These are phyloP conservation scores for Pollicipes pollicipes DNA, from an alignment of 1,140 invertebrate species.

Conservation along the genomic window DNA sequence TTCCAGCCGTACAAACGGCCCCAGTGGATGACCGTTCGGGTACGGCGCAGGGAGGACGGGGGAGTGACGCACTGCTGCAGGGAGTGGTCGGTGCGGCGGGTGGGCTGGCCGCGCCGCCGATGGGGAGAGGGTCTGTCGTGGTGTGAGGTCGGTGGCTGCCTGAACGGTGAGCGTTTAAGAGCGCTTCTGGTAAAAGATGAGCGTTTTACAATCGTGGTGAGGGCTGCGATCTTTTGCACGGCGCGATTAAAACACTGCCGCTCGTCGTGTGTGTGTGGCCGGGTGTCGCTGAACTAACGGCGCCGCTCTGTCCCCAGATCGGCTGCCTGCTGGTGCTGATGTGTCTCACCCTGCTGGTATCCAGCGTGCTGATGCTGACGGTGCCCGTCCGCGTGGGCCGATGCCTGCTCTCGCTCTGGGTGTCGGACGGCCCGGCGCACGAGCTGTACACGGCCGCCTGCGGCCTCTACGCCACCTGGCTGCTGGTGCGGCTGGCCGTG, in stretches of 20 bases:
- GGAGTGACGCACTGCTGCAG: too few relatives aligned
- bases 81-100: too few relatives aligned
- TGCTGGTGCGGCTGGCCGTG: slow-evolving; percentile 53
- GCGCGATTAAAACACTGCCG: too few relatives aligned
- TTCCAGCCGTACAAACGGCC: slow-evolving; percentile 79
- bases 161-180: too few relatives aligned
- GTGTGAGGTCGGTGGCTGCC: too few relatives aligned
- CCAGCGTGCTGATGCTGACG: slow-evolving; percentile 62
- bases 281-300: too few relatives aligned
- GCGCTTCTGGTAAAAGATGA: too few relatives aligned
- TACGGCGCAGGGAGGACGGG: slow-evolving; percentile 25
- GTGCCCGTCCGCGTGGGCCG: slow-evolving; percentile 80
- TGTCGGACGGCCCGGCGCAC: slow-evolving; percentile 42
- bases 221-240: too few relatives aligned
- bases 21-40: slow-evolving; percentile 56
- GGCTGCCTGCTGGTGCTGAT: slow-evolving; percentile 57
- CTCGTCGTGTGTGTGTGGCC: too few relatives aligned
- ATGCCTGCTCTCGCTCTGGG: slow-evolving; percentile 45
- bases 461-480: slow-evolving; percentile 86
- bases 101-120: too few relatives aligned
- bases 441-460: slow-evolving; percentile 90
- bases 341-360: slow-evolving; percentile 62
- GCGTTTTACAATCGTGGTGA: too few relatives aligned
- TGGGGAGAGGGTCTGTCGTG: too few relatives aligned
- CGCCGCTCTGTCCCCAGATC: slow-evolving; percentile 25